Evolutionary conservation across 2,113 vertebrate species (phyloP), one percentile per base, ranked within the genome.

Genomic region (Alethe castanea): DNA sequence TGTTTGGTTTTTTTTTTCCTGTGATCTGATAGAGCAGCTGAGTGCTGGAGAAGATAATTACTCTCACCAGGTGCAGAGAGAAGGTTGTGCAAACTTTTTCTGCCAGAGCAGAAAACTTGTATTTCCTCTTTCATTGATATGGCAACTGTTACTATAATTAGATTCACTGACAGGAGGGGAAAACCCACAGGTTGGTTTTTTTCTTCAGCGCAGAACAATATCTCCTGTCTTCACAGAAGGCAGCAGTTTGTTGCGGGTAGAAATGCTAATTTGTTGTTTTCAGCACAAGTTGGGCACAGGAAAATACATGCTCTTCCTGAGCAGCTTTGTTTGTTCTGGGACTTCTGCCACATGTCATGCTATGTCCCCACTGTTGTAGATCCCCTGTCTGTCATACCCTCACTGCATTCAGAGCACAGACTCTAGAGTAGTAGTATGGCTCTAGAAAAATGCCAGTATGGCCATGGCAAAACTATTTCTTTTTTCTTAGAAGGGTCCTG

Each of bases 341-440:
- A 26, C 36, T 81, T 91, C 53, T 96, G 71, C 50, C 28, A 14
- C 33, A 9, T 76, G 38, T 52, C 18, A 9, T 16, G 44, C 9
- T 74, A n/a, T 44, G 31, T 77, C 4, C 14, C 42, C 5, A 9
- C 12, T 59, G 42, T 15, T 72, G 18, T 7, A 66, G 57, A 28
- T 19, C 3, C 9, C 28, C 22, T 2, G 6, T 45, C 57, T 88
- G 50, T 69, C 35, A 24, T 0, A 2, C 17, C 12, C 23, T 62
- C 1, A 2, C 40, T 1, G 0, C 48, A 52, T 12, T n/a, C 14
- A 52, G 54, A 72, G 29, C 12, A 25, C 12, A 0, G 1, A 35
- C 38, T n/a, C 47, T 66, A n/a, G 36, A 88, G 19, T 48, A 65
- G 38, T 20, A 35, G 8, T 18, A 53, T 28, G 74, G 36, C 23